phyloP scores from a whole-genome alignment of 2,888 invertebrate species.

The Gastracanthus pulcherrimus region DNA sequence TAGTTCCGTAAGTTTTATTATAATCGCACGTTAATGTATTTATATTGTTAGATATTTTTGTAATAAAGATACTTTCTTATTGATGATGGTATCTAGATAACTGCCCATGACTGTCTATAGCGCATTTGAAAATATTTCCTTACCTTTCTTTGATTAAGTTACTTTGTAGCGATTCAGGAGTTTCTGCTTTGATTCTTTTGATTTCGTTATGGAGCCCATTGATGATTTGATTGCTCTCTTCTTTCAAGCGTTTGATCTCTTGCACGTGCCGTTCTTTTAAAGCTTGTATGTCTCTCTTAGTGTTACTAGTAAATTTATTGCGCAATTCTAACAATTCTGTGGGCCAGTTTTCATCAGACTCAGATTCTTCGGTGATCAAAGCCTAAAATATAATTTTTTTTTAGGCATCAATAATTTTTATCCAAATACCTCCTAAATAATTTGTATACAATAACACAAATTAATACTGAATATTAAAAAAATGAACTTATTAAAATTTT shows the following conservation, averaged over 20 bases:
- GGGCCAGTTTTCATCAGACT: conserved; percentile 87
- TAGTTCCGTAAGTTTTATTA: no score
- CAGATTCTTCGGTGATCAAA: conserved; percentile 83
- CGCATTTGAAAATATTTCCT: conserved; percentile 33
- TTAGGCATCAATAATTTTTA: background rate
- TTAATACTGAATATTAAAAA: background rate
- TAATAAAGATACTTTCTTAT: background rate
- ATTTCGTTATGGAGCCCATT: conserved; percentile 69
- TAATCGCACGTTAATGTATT: no score
- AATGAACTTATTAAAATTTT: no score
- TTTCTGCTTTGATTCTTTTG: conserved; percentile 58
- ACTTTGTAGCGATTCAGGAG: conserved; percentile 54
- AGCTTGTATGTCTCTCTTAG: conserved; percentile 81
- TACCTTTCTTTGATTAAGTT: conserved; percentile 82
- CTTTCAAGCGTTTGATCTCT: conserved; percentile 79
- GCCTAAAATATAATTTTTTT: conserved; percentile 78
- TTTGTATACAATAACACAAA: background rate
- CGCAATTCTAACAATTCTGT: conserved; percentile 85
- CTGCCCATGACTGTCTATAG: no score
- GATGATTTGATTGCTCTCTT: conserved; percentile 66
- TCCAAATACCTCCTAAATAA: background rate
- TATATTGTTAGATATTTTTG: background rate
- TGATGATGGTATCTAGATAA: no score
- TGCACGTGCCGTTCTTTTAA: conserved; percentile 80
- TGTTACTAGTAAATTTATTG: conserved; percentile 85